phyloP scores from a whole-genome alignment of 2,888 invertebrate species.

The Hemicrepidius hirtus region DNA sequence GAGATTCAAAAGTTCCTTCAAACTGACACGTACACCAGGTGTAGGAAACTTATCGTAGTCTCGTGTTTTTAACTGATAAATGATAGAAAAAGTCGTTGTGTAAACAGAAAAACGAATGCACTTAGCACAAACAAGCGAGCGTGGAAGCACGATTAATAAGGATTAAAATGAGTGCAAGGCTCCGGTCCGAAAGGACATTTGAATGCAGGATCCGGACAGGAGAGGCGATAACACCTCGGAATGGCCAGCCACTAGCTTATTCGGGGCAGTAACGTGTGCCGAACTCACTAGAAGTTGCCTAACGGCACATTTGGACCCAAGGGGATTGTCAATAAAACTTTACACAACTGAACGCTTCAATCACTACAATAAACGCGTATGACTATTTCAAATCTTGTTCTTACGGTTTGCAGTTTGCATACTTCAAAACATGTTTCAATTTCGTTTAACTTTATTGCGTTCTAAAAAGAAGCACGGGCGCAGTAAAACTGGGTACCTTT shows the following conservation, averaged over 20 bases:
- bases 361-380: constrained; percentile 35
- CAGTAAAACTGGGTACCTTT: constrained; percentile 42
- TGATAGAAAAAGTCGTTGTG: constrained; percentile 2
- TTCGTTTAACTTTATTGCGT: constrained; percentile 48
- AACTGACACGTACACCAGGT: constrained; percentile 30
- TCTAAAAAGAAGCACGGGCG: constrained; percentile 43
- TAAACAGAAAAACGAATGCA: constrained; percentile 18
- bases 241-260: constrained; percentile 29
- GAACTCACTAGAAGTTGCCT: constrained; percentile 36
- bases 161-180: constrained; percentile 31
- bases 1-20: constrained; percentile 23
- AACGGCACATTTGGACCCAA: constrained; percentile 36
- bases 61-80: constrained; percentile 31
- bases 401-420: constrained; percentile 20
- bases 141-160: constrained; percentile 33
- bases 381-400: constrained; percentile 14
- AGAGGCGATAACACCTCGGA: constrained; percentile 34
- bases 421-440: constrained; percentile 45
- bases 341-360: constrained; percentile 38
- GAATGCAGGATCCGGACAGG: constrained; percentile 26
- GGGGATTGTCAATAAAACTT: constrained; percentile 40
- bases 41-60: constrained; percentile 27
- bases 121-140: not conserved
- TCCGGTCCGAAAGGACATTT: constrained; percentile 24
- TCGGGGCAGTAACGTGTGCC: constrained; percentile 36